These are phyloP conservation scores for Lamprotornis superbus DNA, from an alignment of 2,113 vertebrate genomes.

Conservation along the genomic window DNA sequence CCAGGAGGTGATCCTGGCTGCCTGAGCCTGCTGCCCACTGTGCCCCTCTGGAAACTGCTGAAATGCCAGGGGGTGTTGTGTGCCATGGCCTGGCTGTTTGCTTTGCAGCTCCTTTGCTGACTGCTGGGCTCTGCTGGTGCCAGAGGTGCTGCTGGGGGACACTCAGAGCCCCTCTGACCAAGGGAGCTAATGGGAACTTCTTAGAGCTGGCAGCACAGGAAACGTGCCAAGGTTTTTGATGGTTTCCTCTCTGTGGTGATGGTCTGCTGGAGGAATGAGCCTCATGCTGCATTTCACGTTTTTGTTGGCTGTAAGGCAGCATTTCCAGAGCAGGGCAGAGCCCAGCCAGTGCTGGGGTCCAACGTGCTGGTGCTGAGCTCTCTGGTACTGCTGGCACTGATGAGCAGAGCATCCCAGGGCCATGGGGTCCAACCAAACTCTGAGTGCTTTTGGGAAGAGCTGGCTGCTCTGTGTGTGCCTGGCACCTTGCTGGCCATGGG, in stretches of 20 bases:
- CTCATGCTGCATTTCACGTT: background rate
- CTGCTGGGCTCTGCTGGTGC: background rate
- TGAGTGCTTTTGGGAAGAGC: background rate
- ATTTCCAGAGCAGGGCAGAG: background rate
- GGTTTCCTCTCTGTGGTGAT: background rate
- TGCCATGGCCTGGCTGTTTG: background rate
- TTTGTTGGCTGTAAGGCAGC: accelerated
- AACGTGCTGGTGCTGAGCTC: background rate
- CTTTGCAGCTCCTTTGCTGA: background rate
- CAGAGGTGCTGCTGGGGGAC: background rate
- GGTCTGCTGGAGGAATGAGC: background rate
- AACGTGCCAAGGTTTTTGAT: background rate
- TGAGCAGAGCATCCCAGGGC: background rate
- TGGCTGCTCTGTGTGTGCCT: accelerated
- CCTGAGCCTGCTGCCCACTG: background rate
- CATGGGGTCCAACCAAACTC: background rate
- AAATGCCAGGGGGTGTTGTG: background rate
- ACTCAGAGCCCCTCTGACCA: background rate
- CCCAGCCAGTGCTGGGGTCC: background rate
- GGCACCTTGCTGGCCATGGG: background rate
- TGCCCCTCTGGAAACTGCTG: background rate
- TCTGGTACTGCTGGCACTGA: background rate
- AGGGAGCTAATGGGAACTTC: background rate
- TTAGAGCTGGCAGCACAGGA: background rate
- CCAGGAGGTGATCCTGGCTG: background rate